Evolutionary conservation across 2,113 vertebrate species (phyloP).

Genomic region (Cyrtonyx montezumae): DNA sequence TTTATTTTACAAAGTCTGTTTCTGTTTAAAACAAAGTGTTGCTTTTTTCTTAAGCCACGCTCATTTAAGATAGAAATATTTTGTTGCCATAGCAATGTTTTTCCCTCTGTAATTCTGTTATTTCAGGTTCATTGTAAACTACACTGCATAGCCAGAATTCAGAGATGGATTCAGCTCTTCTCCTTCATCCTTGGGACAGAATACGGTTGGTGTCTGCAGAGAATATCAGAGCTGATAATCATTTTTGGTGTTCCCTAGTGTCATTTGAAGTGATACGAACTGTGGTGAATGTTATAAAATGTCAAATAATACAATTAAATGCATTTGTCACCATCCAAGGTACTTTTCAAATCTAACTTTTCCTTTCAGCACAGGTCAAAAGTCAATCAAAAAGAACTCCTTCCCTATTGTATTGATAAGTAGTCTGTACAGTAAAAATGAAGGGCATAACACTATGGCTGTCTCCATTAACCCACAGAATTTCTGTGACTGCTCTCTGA

Average conservation of each 20-base stretch:
- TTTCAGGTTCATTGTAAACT: slow-evolving; percentile 43
- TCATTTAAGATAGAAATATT: slow-evolving; percentile 66
- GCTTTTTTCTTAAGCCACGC: slow-evolving; percentile 23
- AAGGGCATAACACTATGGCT: neutral
- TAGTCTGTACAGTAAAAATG: neutral
- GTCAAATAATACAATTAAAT: neutral
- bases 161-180: neutral
- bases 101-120: slow-evolving; percentile 45
- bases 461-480: neutral
- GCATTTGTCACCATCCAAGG: neutral
- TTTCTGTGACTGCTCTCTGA: neutral
- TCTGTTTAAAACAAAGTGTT: slow-evolving; percentile 60
- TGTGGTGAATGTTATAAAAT: neutral
- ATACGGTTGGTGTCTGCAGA: neutral
- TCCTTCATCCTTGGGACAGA: neutral
- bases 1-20: slow-evolving; percentile 50
- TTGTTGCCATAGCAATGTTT: slow-evolving; percentile 70
- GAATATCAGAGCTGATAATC: neutral
- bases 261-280: neutral
- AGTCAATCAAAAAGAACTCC: neutral
- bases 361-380: neutral
- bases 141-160: neutral
- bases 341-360: neutral
- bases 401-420: neutral
- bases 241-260: neutral